Conservation (phyloP, 1,140 invertebrate species). For the Sycobia sp. region DNA sequence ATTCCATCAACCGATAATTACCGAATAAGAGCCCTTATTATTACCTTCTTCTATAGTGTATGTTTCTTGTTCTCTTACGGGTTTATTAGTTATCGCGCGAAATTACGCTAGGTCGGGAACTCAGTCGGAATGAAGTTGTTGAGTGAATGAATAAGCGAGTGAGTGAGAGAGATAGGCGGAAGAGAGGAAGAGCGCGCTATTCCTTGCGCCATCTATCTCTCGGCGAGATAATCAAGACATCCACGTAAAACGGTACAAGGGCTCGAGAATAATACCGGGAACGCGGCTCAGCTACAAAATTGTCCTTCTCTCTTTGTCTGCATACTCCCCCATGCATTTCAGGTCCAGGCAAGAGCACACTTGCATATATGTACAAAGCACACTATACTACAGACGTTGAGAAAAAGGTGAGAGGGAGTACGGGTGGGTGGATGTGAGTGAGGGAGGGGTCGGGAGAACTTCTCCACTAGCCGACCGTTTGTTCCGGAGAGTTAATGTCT, state of each 20-base stretch:
- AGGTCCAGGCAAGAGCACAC: too few relatives aligned
- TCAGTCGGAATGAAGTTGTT: too few relatives aligned
- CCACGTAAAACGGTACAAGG: not conserved
- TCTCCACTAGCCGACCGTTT: too few relatives aligned
- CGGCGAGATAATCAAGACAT: constrained; percentile 18
- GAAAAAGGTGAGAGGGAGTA: too few relatives aligned
- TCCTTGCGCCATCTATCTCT: not conserved
- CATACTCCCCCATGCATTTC: not conserved
- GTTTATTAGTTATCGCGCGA: constrained; percentile 5
- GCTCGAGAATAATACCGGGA: not conserved
- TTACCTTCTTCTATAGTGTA: not conserved
- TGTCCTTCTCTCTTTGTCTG: not conserved
- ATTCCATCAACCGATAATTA: too few relatives aligned
- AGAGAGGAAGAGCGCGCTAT: too few relatives aligned
- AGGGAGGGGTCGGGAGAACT: not conserved
- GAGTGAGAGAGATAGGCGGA: too few relatives aligned
- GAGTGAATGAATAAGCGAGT: too few relatives aligned
- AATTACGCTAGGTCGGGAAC: not conserved
- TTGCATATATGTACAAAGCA: too few relatives aligned
- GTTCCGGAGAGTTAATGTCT: constrained; percentile 26
- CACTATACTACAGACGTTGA: too few relatives aligned
- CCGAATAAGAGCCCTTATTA: constrained; percentile 16
- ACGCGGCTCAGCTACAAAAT: not conserved
- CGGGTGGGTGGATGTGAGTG: not conserved
- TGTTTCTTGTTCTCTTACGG: not conserved